phyloP scores from a whole-genome alignment of 2,113 vertebrate species.

The Colinus virginianus region DNA sequence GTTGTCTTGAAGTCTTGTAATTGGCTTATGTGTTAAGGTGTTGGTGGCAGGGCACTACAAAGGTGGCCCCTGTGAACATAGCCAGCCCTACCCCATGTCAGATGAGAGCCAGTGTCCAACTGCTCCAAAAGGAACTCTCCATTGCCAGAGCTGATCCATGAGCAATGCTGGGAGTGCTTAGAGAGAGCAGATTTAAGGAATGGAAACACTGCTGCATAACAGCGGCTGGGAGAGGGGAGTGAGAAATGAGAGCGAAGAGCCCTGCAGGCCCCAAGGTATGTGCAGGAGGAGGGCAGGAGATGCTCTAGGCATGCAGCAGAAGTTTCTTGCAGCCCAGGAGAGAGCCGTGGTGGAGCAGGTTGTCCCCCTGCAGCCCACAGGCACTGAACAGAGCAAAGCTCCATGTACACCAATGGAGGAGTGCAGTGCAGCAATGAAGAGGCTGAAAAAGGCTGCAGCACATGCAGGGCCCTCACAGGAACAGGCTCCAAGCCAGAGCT shows the following conservation, averaged over 20 bases:
- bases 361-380: too few species aligned
- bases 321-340: too few species aligned
- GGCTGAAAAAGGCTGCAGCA: not conserved
- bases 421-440: not conserved
- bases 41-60: not conserved
- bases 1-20: not conserved
- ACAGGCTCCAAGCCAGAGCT: not conserved
- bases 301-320: too few species aligned
- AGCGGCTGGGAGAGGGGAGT: too few species aligned
- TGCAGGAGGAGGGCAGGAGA: too few species aligned
- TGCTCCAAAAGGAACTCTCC: not conserved
- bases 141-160: not conserved
- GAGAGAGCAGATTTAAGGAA: not conserved
- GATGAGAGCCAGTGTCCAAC: not conserved
- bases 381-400: too few species aligned
- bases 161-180: not conserved
- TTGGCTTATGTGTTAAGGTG: not conserved
- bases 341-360: too few species aligned
- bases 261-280: too few species aligned
- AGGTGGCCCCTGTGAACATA: not conserved
- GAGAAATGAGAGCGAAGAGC: too few species aligned
- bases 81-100: not conserved
- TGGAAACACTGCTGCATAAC: not conserved
- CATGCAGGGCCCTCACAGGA: not conserved
- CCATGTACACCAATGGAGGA: too few species aligned